Evolutionary conservation across 2,888 invertebrate genomes (phyloP).

Genomic region (Drosophila peninsularis): DNA sequence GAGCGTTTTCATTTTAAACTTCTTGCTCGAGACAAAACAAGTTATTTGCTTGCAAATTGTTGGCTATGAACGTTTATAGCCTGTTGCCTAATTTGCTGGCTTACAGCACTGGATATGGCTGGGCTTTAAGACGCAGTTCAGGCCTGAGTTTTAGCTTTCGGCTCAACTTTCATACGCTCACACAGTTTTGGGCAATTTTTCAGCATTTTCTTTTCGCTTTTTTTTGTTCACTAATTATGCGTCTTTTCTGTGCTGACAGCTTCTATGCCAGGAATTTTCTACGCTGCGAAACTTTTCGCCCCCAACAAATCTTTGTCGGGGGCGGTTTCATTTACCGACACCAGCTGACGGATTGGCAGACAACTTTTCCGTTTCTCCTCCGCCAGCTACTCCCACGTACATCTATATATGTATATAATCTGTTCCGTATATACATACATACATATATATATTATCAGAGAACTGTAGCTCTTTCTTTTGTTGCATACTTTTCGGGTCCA

Average conservation of each 20-base stretch:
- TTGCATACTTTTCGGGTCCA: conserved; percentile 39
- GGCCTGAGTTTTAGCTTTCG: not conserved
- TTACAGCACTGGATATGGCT: not conserved
- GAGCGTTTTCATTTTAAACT: conserved; percentile 1
- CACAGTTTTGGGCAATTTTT: conserved; percentile 71
- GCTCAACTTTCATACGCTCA: conserved; percentile 65
- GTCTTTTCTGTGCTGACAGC: conserved; percentile 37
- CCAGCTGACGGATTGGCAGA: conserved; percentile 50
- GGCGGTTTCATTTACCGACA: conserved; percentile 51
- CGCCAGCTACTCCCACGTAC: not conserved
- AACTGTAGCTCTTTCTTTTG: conserved; percentile 28
- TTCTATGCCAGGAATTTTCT: conserved; percentile 20
- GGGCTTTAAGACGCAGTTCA: not conserved
- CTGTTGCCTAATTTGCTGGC: conserved; percentile 12
- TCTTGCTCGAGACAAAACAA: not conserved
- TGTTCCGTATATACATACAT: conserved; percentile 16
- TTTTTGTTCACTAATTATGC: conserved; percentile 61
- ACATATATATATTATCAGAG: conserved; percentile 43
- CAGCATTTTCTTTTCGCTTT: conserved; percentile 36
- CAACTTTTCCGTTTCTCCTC: not conserved
- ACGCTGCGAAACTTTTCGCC: conserved; percentile 49
- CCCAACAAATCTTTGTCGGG: conserved; percentile 62
- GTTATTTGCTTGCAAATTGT: conserved; percentile 6
- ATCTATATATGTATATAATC: conserved; percentile 54
- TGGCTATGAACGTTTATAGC: conserved; percentile 8